Evolutionary conservation across 2,113 vertebrate genomes (phyloP).

Genomic region (Hoplias malabaricus): DNA sequence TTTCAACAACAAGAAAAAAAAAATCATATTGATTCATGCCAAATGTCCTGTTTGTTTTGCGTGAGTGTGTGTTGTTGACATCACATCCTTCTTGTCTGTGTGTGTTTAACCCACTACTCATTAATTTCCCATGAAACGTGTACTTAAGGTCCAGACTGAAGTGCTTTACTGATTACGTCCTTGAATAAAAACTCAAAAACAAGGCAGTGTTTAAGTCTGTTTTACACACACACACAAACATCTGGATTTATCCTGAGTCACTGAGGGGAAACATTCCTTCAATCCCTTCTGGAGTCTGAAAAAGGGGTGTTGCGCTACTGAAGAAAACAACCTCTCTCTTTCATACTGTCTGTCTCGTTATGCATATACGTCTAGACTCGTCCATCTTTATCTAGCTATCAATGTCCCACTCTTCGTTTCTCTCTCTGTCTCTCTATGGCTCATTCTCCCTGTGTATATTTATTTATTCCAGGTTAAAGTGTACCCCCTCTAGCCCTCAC

Average conservation of each 20-base stretch:
- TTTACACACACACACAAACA: constrained; percentile 61
- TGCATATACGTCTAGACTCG: too few species aligned
- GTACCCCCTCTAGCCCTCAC: too few species aligned
- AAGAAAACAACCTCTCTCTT: constrained; percentile 44
- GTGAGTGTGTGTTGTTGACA: too few species aligned
- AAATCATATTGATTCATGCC: not conserved
- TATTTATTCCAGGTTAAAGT: too few species aligned
- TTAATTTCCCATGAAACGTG: not conserved
- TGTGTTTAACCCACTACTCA: not conserved
- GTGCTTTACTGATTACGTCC: not conserved
- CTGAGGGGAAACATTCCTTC: constrained; percentile 68
- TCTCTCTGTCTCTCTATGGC: not conserved
- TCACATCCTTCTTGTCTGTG: not conserved
- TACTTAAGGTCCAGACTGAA: not conserved
- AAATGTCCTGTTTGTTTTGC: not conserved
- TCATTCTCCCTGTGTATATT: not conserved
- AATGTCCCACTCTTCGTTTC: not conserved
- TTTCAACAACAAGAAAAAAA: too few species aligned
- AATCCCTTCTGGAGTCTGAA: constrained; percentile 50
- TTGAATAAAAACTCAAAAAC: not conserved
- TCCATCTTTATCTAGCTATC: constrained; percentile 14
- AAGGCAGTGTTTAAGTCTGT: not conserved
- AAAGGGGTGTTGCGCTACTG: constrained; percentile 36
- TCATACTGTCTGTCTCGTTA: not conserved
- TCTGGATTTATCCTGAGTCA: constrained; percentile 58